A percentile compares a stretch with the other conserved stretches of the same genome.
Conservation (phyloP, 2,888 invertebrate genomes). For the Apodemia zela region DNA sequence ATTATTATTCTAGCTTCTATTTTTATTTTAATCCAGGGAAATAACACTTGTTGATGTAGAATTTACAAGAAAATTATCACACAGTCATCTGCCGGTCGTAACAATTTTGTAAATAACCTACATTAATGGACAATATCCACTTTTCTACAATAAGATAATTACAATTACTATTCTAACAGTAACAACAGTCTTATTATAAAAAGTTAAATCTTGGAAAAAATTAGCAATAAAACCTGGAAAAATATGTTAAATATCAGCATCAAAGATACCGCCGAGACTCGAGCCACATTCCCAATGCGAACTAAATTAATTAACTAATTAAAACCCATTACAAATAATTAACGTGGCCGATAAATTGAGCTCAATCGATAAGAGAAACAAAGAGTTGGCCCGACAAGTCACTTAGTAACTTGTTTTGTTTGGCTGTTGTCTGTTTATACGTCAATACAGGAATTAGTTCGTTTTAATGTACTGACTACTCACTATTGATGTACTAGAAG, state of each 20-base stretch:
- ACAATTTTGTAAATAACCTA: no score
- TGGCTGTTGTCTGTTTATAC: constrained; percentile 4
- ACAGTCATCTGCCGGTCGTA: no score
- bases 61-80: no score
- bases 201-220: background rate
- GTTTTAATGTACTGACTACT: constrained; percentile 1
- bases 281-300: constrained; percentile 42
- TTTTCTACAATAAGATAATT: no score
- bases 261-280: constrained; percentile 51
- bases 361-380: constrained; percentile 50
- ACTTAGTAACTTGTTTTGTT: constrained; percentile 42
- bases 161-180: no score
- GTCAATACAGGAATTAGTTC: background rate
- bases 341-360: constrained; percentile 51
- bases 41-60: no score
- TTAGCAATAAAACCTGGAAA: constrained; percentile 4
- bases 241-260: constrained; percentile 31
- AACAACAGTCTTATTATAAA: no score
- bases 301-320: constrained; percentile 73
- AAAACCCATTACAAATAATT: constrained; percentile 66
- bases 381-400: constrained; percentile 36
- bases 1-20: no score
- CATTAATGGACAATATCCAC: no score
- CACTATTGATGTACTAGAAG: background rate
- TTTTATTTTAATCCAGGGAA: no score